Conservation (phyloP, 1,140 invertebrate genomes). For the Polypedilum pembai region DNA sequence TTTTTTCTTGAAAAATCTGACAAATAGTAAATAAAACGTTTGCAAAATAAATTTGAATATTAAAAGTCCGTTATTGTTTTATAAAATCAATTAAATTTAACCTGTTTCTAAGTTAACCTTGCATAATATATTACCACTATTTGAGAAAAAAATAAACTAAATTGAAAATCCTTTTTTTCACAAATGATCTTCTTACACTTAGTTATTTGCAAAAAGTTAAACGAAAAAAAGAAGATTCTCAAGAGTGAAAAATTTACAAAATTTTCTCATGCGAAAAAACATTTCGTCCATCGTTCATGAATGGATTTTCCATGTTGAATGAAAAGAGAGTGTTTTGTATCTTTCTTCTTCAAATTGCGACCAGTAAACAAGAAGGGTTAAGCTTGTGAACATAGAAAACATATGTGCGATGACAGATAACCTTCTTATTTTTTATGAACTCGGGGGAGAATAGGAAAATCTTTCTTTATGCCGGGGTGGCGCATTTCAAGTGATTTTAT, state of each 20-base stretch:
- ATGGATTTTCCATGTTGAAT: slow-evolving; percentile 26
- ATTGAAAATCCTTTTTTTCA: background rate
- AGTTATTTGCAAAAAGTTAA: background rate
- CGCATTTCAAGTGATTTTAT: slow-evolving; percentile 26
- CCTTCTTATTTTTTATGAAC: slow-evolving; percentile 24
- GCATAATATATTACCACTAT: too few relatives aligned
- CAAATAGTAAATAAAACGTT: too few relatives aligned
- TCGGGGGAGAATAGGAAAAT: background rate
- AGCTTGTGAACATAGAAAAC: slow-evolving; percentile 8
- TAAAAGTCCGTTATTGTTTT: too few relatives aligned
- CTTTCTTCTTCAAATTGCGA: background rate
- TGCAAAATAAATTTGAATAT: too few relatives aligned
- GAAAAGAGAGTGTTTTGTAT: background rate
- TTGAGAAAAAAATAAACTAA: background rate
- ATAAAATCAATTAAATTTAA: too few relatives aligned
- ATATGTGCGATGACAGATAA: slow-evolving; percentile 26
- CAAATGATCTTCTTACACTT: background rate
- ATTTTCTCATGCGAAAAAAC: background rate
- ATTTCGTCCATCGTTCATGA: background rate
- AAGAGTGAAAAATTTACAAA: background rate
- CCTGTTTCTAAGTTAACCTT: too few relatives aligned
- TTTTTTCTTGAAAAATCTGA: too few relatives aligned
- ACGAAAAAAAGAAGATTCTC: background rate
- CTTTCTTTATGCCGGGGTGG: background rate
- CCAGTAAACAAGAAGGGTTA: slow-evolving; percentile 9